A percentile compares a stretch with the other conserved stretches of the same genome.
These are phyloP conservation scores for Myanophis thanlyinensis DNA, from an alignment of 2,113 vertebrate genomes.

Conservation along the genomic window DNA sequence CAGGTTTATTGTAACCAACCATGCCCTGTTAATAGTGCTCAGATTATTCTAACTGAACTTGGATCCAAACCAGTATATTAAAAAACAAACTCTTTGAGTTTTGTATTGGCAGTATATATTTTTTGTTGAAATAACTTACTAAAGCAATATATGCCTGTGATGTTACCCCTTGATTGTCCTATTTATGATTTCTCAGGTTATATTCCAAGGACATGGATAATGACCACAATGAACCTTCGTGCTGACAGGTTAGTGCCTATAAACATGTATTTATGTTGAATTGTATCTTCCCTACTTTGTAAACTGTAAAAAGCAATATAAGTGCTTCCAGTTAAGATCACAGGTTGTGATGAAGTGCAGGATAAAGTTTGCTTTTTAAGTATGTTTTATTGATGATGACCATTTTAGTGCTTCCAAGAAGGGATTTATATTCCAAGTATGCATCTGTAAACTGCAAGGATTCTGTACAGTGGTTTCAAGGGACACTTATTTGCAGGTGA, in stretches of 20 bases:
- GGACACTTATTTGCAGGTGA: background rate
- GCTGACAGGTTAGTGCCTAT: conserved; percentile 75
- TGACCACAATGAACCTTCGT: conserved; percentile 80
- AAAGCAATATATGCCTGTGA: background rate
- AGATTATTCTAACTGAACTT: background rate
- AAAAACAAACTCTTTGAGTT: background rate
- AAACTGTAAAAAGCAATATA: background rate
- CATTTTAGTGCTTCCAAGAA: background rate
- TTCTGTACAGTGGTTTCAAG: background rate
- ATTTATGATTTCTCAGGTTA: conserved; percentile 74
- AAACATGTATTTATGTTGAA: background rate
- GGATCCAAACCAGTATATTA: background rate
- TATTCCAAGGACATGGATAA: conserved; percentile 87
- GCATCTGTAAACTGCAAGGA: background rate
- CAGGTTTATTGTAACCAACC: background rate
- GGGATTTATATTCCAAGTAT: background rate
- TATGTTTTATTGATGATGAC: background rate
- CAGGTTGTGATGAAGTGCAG: background rate
- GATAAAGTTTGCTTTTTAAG: background rate
- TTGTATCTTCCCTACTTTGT: background rate
- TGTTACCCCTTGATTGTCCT: background rate
- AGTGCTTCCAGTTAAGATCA: background rate
- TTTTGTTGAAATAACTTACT: background rate
- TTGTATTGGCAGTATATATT: conserved; percentile 2
- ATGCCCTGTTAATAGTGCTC: background rate